Evolutionary conservation across 2,888 invertebrate genomes (phyloP).

Genomic region (Macropis europaea): DNA sequence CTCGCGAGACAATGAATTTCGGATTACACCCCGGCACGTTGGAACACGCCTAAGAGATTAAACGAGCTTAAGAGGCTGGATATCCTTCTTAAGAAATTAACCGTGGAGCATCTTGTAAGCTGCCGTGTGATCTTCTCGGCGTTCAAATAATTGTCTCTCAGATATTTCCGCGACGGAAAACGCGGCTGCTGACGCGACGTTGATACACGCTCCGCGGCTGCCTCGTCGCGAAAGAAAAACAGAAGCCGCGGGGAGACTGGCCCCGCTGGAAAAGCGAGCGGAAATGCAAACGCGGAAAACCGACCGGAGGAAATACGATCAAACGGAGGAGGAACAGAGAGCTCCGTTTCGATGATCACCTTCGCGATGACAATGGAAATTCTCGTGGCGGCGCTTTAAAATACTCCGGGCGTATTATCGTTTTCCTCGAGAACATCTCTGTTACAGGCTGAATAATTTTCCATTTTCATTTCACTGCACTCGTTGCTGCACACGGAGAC

Average conservation of each 20-base stretch:
- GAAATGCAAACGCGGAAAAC: background rate
- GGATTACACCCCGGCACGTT: constrained; percentile 26
- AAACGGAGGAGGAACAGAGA: too few relatives aligned
- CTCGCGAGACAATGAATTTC: constrained; percentile 38
- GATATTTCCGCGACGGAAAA: constrained; percentile 13
- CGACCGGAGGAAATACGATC: background rate
- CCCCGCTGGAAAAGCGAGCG: background rate
- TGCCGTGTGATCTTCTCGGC: constrained; percentile 25
- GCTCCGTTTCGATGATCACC: too few relatives aligned
- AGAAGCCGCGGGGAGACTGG: background rate
- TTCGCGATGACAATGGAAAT: too few relatives aligned
- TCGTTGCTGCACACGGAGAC: background rate
- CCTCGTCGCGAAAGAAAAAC: background rate
- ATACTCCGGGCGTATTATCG: too few relatives aligned
- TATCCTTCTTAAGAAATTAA: constrained; percentile 51
- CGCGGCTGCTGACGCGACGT: background rate
- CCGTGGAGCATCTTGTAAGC: constrained; percentile 35
- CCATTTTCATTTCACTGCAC: constrained; percentile 11
- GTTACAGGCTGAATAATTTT: background rate
- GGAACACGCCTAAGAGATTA: constrained; percentile 40
- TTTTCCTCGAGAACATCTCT: too few relatives aligned
- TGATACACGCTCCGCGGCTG: constrained; percentile 19
- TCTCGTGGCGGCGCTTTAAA: too few relatives aligned
- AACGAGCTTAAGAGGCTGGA: constrained; percentile 35
- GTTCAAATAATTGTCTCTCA: constrained; percentile 38